A percentile compares a stretch with the other conserved stretches of the same genome.
These are phyloP conservation scores for Epizoanthus scotinus DNA, from an alignment of 92 coral and sea anemone genomes.

Conservation along the genomic window DNA sequence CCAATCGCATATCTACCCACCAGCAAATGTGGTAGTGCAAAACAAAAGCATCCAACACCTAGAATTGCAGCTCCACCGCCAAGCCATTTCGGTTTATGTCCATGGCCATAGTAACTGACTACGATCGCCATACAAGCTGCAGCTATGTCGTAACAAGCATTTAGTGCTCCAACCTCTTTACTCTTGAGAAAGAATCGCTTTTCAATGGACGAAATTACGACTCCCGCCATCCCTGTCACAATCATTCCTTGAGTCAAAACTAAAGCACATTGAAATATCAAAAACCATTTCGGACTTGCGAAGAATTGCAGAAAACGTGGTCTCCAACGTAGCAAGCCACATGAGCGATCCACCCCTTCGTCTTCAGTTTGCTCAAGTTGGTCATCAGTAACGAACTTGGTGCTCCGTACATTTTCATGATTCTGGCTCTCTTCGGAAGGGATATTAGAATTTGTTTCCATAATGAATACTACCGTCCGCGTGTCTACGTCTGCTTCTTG, in stretches of 20 bases:
- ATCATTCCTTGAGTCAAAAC: conserved; percentile 92
- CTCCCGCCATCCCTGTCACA: conserved; percentile 91
- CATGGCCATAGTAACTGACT: conserved; percentile 94
- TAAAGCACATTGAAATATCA: conserved; percentile 82
- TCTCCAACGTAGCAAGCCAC: conserved; percentile 67
- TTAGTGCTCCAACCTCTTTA: conserved; percentile 76
- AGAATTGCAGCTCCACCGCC: conserved; percentile 85
- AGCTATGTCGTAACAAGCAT: conserved; percentile 87
- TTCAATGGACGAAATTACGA: conserved; percentile 89
- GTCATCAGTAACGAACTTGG: not conserved
- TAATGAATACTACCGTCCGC: too few species aligned
- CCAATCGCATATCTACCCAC: conserved; percentile 76
- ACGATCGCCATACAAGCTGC: conserved; percentile 84
- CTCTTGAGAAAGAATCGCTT: conserved; percentile 85
- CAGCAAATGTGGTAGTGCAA: conserved; percentile 90
- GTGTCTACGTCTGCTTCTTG: too few species aligned
- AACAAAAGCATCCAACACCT: conserved; percentile 86
- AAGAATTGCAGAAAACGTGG: conserved; percentile 72
- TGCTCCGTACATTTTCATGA: not conserved
- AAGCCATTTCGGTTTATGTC: conserved; percentile 96
- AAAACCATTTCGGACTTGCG: conserved; percentile 85
- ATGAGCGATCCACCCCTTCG: conserved; percentile 31
- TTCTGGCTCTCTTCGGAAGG: too few species aligned
- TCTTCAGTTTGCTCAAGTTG: not conserved
- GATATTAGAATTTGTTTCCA: not conserved